Evolutionary conservation across 2,888 invertebrate genomes (phyloP), one percentile per base, ranked within the genome.

Genomic region (Drosophila stalkeri): DNA sequence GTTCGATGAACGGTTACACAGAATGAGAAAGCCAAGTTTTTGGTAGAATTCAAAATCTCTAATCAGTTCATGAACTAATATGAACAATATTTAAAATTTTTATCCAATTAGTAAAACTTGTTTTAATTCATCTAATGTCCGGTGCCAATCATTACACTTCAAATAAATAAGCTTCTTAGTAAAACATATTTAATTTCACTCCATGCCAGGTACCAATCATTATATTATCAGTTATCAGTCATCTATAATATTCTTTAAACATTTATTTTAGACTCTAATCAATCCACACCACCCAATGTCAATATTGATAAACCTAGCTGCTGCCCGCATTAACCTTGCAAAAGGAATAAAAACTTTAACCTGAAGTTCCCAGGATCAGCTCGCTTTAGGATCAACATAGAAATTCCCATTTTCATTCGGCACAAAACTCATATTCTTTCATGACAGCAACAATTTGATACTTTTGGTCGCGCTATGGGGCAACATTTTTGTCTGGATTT

Each of bases 401-500:
- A 61, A 55, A 75, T 89, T 89, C 90, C 87, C 90, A 89, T 78
- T 65, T 20, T 68, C 72, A 80, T 73, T 75, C 54, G 67, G 54
- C 23, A 64, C 44, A 71, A 87, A 86, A 54, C 54, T 55, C 46
- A 65, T n/a, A n/a, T n/a, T n/a, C n/a, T n/a, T n/a, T n/a, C n/a
- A n/a, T n/a, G n/a, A n/a, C 57, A 70, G 55, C 56, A 65, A 89
- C 83, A 78, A 89, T 90, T 89, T 77, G 91, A 90, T 90, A 90
- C 91, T 91, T 90, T 91, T 69, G 69, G 75, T 51, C 83, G 75
- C 83, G 61, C 72, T 82, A 78, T 86, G 86, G 75, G 75, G 82
- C 81, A 72, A 76, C 49, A 44, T 41, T 41, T 41, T 41, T 41
- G 41, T 41, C 7, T 41, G 80, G 72, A 68, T 78, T 69, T 76